Evolutionary conservation across 2,113 vertebrate species (phyloP).

Genomic region (Eptesicus fuscus): DNA sequence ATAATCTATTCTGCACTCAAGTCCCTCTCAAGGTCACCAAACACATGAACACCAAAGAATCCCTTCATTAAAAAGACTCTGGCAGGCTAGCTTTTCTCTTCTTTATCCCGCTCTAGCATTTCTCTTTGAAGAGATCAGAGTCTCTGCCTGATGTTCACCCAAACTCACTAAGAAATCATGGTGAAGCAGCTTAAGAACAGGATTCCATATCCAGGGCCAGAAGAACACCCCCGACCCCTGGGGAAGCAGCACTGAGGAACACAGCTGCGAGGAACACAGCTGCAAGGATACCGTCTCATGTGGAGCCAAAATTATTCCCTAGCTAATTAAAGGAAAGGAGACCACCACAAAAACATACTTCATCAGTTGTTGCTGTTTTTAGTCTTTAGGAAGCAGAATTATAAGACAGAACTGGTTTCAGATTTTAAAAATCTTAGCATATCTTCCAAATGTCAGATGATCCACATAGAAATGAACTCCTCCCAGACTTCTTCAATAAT

Average conservation of each 20-base stretch:
- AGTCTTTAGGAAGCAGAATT: background rate
- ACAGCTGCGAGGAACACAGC: background rate
- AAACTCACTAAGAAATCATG: background rate
- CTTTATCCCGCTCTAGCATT: background rate
- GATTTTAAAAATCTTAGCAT: background rate
- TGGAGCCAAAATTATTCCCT: background rate
- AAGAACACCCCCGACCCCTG: background rate
- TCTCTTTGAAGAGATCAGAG: background rate
- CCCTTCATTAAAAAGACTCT: background rate
- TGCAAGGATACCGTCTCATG: background rate
- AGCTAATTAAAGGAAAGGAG: background rate
- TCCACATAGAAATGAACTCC: background rate
- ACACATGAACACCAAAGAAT: background rate
- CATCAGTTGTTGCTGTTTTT: constrained; percentile 9
- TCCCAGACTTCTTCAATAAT: background rate
- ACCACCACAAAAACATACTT: background rate
- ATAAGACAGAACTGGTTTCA: background rate
- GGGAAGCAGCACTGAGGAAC: background rate
- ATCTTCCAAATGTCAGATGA: background rate
- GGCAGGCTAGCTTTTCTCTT: background rate
- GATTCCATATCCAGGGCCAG: background rate
- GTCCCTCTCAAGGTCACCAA: background rate
- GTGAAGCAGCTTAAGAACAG: background rate
- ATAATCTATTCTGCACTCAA: background rate
- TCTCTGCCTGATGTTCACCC: background rate